Conservation (phyloP, 2,113 vertebrate genomes). For the Leptobrachium leishanense region DNA sequence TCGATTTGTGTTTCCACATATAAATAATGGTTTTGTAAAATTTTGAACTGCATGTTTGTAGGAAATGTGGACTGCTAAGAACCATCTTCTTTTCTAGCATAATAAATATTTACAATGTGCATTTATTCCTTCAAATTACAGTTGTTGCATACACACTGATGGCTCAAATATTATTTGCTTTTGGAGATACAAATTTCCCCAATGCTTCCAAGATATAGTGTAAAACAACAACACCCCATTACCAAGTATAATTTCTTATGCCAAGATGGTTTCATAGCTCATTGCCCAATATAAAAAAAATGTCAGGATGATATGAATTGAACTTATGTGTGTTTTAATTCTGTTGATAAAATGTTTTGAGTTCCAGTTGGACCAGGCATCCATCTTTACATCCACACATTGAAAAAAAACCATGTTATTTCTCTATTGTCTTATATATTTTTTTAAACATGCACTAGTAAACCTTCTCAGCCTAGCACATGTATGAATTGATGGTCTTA, state of each 20-base stretch:
- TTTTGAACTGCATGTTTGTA: slow-evolving; percentile 44
- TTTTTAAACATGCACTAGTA: slow-evolving; percentile 24
- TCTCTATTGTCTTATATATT: neutral
- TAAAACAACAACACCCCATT: no score
- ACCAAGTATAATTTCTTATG: no score
- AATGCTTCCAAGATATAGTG: neutral
- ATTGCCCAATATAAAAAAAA: no score
- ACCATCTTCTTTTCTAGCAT: slow-evolving; percentile 31
- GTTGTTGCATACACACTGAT: neutral
- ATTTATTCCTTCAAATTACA: neutral
- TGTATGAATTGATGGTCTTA: slow-evolving; percentile 28
- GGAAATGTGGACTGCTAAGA: slow-evolving; percentile 43
- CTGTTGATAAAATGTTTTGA: no score
- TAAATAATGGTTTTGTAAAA: slow-evolving; percentile 28
- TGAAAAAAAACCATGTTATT: neutral
- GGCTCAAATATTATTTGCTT: no score
- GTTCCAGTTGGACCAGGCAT: no score
- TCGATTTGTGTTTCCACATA: slow-evolving; percentile 31
- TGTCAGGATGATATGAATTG: no score
- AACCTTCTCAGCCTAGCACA: neutral
- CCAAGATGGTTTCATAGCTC: no score
- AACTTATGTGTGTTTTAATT: no score
- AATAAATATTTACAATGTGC: slow-evolving; percentile 2
- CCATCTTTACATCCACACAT: neutral
- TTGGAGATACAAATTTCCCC: no score